Percentiles rank a stretch among this genome's conserved stretches.
These are phyloP conservation scores for Scortum barcoo DNA, from an alignment of 2,113 vertebrate species.

Conservation along the genomic window DNA sequence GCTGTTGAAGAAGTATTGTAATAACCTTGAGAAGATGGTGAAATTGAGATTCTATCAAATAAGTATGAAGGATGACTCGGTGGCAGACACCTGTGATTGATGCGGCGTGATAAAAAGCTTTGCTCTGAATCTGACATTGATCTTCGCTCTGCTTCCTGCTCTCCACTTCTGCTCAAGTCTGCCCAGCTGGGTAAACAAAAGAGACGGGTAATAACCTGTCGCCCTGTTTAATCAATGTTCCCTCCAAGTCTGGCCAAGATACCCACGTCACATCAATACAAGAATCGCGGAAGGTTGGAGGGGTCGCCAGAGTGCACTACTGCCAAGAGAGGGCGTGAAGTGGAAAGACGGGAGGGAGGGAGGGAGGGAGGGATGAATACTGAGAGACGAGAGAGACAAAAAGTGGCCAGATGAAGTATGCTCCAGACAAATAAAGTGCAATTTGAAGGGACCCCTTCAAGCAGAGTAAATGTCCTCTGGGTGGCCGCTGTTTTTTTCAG, in stretches of 20 bases:
- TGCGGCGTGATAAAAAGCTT: constrained; percentile 34
- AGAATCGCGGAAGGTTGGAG: constrained; percentile 28
- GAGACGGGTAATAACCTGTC: constrained; percentile 58
- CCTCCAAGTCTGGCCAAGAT: constrained; percentile 25
- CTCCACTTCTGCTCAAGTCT: constrained; percentile 8
- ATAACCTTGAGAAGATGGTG: constrained; percentile 60
- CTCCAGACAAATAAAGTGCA: constrained; percentile 31
- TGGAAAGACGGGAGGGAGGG: not conserved
- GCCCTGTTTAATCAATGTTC: constrained; percentile 58
- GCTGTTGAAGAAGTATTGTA: constrained; percentile 17
- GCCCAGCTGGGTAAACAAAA: constrained; percentile 61
- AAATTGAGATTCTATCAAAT: constrained; percentile 62
- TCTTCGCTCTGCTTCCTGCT: constrained; percentile 41
- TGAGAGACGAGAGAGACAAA: not conserved
- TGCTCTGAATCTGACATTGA: constrained; percentile 61
- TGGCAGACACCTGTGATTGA: constrained; percentile 53
- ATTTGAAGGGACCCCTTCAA: not conserved
- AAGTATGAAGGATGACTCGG: constrained; percentile 50
- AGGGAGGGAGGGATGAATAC: not conserved
- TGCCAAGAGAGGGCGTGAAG: constrained; percentile 8
- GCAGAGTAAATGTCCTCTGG: not conserved
- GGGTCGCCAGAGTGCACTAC: constrained; percentile 4
- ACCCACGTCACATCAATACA: constrained; percentile 24
- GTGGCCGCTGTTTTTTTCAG: not conserved
- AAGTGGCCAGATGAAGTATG: constrained; percentile 17